Evolutionary conservation across 1,140 invertebrate genomes (phyloP), one percentile per base, ranked within the genome.

Genomic region (Neodiprion virginianus): DNA sequence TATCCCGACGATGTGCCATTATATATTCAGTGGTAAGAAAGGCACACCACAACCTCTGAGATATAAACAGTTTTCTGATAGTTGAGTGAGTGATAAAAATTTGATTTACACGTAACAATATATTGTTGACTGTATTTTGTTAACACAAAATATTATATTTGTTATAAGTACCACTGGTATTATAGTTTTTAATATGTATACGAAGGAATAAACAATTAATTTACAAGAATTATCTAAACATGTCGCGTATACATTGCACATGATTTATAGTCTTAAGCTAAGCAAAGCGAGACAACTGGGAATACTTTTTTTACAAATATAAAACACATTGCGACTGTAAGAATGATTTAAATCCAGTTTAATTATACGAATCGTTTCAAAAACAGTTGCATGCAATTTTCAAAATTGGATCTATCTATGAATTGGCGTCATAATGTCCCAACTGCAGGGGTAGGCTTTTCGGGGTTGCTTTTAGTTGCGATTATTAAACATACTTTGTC

Each of bases 201-300:
- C 28, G 28, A 40, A 40, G 28, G 28, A 40, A 40, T 40, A 40
- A 40, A 40, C 28, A 40, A 61, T 61, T 61, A 61, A 8, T 11
- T 61, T 61, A 61, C 53, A 61, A 61, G 0, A 61, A 61, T 61
- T 4, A 61, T 61, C 8, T 61, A 61, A 61, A 17, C 53, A 61
- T 61, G n/a, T 17, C 8, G 53, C 53, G n/a, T 61, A 61, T 61
- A 61, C 53, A 61, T 61, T 61, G 53, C 53, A 61, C 53, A 61
- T 8, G n/a, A 61, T 61, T 61, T 61, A 61, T 61, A 61, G 5
- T 61, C n/a, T 61, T 61, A 61, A 61, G n/a, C 53, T 61, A 61
- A 61, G 53, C 53, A 61, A 61, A 61, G 53, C 53, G 53, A 61
- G 53, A 8, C 8, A 8, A 14, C 11, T 7, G 11, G 53, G n/a